phyloP scores from a whole-genome alignment of 2,113 vertebrate genomes.

The Pseudonaja textilis region DNA sequence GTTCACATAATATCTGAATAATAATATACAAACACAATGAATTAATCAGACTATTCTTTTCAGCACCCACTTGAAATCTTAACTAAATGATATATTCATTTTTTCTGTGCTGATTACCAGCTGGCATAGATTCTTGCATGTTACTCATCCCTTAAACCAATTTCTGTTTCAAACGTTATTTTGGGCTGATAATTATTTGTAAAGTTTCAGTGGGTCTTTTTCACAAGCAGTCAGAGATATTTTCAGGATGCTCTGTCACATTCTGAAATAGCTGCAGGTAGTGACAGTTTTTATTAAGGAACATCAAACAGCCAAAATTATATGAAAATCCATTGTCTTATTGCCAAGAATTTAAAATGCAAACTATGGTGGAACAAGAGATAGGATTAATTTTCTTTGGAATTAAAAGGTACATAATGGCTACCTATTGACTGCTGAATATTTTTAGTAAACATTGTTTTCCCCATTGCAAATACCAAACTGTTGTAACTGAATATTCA shows the following conservation, averaged over 20 bases:
- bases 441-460: not conserved
- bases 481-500: not conserved
- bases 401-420: slow-evolving; percentile 41
- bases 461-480: not conserved
- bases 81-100: slow-evolving; percentile 35
- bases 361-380: slow-evolving; percentile 21
- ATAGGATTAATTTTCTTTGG: slow-evolving; percentile 26
- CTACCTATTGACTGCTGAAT: slow-evolving; percentile 20
- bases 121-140: slow-evolving; percentile 33
- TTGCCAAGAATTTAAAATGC: slow-evolving; percentile 41
- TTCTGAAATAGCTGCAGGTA: slow-evolving; percentile 35
- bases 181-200: slow-evolving; percentile 39
- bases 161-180: not conserved
- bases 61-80: slow-evolving; percentile 7
- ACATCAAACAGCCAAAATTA: slow-evolving; percentile 54
- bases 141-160: slow-evolving; percentile 31
- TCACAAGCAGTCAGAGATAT: slow-evolving; percentile 25
- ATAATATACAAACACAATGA: slow-evolving; percentile 14
- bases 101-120: slow-evolving; percentile 45
- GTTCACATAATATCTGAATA: slow-evolving; percentile 41
- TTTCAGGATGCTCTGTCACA: slow-evolving; percentile 31
- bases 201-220: slow-evolving; percentile 39
- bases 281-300: slow-evolving; percentile 48
- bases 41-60: slow-evolving; percentile 43
- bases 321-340: slow-evolving; percentile 48